phyloP scores from a whole-genome alignment of 2,888 invertebrate genomes.

The Pristionchus mayeri region DNA sequence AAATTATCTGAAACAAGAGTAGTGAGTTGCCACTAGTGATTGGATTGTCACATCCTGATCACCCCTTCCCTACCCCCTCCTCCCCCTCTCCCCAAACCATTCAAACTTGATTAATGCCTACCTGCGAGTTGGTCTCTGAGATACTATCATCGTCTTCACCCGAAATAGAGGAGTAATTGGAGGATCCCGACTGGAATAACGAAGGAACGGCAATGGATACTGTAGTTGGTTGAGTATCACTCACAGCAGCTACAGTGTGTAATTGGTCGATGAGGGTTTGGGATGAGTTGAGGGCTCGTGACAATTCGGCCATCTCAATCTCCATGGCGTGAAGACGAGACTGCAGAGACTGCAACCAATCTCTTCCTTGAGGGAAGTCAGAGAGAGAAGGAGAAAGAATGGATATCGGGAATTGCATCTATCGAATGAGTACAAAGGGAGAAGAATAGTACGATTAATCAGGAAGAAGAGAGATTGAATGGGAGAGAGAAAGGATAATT shows the following conservation, averaged over 20 bases:
- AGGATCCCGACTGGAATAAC: constrained; percentile 46
- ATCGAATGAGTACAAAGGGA: too few relatives aligned
- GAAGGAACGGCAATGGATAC: too few relatives aligned
- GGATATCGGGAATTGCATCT: too few relatives aligned
- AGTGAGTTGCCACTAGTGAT: constrained; percentile 10
- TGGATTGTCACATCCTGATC: not conserved
- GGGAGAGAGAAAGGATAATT: not conserved
- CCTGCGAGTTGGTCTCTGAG: constrained; percentile 43
- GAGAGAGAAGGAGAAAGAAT: not conserved
- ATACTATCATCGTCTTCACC: constrained; percentile 48
- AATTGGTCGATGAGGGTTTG: constrained; percentile 45
- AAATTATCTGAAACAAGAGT: constrained; percentile 30
- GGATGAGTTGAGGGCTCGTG: constrained; percentile 42
- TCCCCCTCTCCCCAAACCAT: not conserved
- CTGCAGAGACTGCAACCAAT: not conserved
- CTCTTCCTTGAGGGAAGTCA: not conserved
- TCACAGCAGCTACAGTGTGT: not conserved
- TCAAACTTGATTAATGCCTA: constrained; percentile 19
- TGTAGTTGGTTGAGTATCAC: not conserved
- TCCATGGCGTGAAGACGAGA: constrained; percentile 42
- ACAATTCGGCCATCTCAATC: constrained; percentile 43
- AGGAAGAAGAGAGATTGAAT: too few relatives aligned
- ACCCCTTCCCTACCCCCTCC: not conserved
- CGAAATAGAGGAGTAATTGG: constrained; percentile 46
- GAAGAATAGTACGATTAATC: too few relatives aligned